Evolutionary conservation across 2,888 invertebrate genomes (phyloP), one percentile per base, ranked within the genome.

Genomic region (Schizaphis graminum): DNA sequence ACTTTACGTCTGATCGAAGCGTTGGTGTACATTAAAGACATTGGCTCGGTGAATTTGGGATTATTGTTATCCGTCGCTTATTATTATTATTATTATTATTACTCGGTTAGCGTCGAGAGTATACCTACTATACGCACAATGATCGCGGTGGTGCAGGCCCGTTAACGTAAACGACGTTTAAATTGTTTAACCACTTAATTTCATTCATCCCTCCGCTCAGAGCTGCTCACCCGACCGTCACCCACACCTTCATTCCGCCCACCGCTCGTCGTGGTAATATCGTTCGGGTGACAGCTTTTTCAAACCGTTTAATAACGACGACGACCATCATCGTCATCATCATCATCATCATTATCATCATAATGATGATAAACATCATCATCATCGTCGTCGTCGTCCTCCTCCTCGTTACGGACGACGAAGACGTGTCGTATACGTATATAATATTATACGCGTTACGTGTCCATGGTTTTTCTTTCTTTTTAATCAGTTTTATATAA

Each of bases 121-220:
- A n/a, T n/a, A n/a, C n/a, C n/a, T n/a, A 91, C 35, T n/a, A 77
- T 77, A 21, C 89, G 89, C 67, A 77, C 77, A 26, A 26, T 77
- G 49, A 77, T 77, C 91, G 77, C 77, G 91, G n/a, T 56, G 84
- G 28, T 7, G 35, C 21, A 77, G 89, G 57, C 57, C 89, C 61
- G 90, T 90, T 90, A 91, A 84, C 84, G 77, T 91, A 77, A 91
- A 87, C 86, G 86, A 92, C 92, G 92, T 92, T 92, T 92, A 87
- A 92, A 92, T 92, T 92, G 92, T 86, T 92, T 87, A 92, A 92
- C 86, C 92, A 61, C 86, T 92, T 92, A 86, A 92, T 92, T 92
- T 86, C 92, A 56, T 87, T 92, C 92, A 67, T 67, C 92, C 92
- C 92, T 85, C 57, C 91, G n/a, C n/a, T 77, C 56, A 41, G 44